Evolutionary conservation across 2,113 vertebrate species (phyloP), one percentile per base, ranked within the genome.

Genomic region (Oxyura jamaicensis): DNA sequence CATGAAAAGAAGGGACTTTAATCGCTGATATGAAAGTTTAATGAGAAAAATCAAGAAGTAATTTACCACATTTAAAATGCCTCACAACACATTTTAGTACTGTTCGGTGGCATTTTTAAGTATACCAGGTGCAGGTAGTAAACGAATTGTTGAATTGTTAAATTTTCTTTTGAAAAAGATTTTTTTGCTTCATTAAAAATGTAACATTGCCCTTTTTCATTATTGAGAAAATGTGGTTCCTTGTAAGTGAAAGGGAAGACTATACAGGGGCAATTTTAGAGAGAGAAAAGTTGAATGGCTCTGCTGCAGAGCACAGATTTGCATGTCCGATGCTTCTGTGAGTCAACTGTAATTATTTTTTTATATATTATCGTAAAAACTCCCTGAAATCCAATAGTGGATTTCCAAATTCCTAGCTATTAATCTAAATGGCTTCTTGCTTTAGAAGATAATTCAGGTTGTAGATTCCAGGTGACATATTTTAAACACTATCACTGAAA

Each of bases 191-290:
- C 86, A 81, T 94, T 75, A 97, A 96, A 91, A 96, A 79, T 91
- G 62, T 87, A 96, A 8, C 66, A 3, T 79, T 94, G 93, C 94
- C 96, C 91, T 97, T 97, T 95, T 90, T 78, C 46, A 12, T 93
- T 82, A 39, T n/a, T 52, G 91, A 94, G 90, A 74, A 95, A 94
- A 74, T 10, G 58, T 76, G 16, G 94, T 36, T 83, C 80, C 83
- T 91, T 95, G 83, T 92, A 89, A 88, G 86, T 33, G 89, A 67
- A 82, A 95, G 80, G 88, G 93, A 71, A 78, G 88, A 58, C 66
- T 79, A 81, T 76, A 17, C 83, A 84, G 88, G 50, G 93, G 88
- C 94, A 56, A 3, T 93, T 88, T 78, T 46, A 56, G 69, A 60
- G 77, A 78, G 88, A 80, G n/a, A 63, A 67, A 35, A 85, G 94